Conservation (phyloP, 2,113 vertebrate species). For the Brachypteracias leptosomus region DNA sequence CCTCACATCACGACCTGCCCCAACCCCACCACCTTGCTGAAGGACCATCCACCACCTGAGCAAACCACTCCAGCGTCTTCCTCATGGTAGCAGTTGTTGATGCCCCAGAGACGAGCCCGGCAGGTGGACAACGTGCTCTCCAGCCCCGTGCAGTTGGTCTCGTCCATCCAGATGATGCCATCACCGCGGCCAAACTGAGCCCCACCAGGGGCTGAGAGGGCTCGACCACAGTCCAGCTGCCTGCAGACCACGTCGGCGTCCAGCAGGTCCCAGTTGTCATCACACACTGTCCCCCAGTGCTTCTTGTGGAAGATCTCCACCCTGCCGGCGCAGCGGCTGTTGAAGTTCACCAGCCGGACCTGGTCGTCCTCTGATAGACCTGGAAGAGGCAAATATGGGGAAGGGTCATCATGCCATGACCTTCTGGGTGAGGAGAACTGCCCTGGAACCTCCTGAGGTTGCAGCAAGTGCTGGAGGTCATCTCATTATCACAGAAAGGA, state of each 20-base stretch:
- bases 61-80: conserved; percentile 17
- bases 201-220: fast-evolving
- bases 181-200: background rate
- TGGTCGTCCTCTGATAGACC: background rate
- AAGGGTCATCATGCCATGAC: fast-evolving
- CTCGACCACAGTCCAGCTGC: conserved; percentile 63
- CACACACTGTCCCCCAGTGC: conserved; percentile 69
- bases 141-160: background rate
- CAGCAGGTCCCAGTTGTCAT: conserved; percentile 27
- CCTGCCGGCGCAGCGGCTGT: conserved; percentile 53
- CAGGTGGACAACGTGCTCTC: background rate
- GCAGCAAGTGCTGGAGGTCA: background rate
- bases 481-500: background rate
- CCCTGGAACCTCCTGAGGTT: background rate
- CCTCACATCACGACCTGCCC: fast-evolving
- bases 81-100: conserved; percentile 21
- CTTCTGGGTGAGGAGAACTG: no score
- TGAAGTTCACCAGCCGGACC: conserved; percentile 26
- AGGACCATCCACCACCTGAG: background rate
- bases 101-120: background rate
- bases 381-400: background rate
- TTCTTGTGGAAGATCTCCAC: conserved; percentile 64
- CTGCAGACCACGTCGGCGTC: conserved; percentile 55
- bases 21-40: fast-evolving
- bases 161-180: background rate